Conservation (phyloP, 2,113 vertebrate genomes). For the Rostratula benghalensis region DNA sequence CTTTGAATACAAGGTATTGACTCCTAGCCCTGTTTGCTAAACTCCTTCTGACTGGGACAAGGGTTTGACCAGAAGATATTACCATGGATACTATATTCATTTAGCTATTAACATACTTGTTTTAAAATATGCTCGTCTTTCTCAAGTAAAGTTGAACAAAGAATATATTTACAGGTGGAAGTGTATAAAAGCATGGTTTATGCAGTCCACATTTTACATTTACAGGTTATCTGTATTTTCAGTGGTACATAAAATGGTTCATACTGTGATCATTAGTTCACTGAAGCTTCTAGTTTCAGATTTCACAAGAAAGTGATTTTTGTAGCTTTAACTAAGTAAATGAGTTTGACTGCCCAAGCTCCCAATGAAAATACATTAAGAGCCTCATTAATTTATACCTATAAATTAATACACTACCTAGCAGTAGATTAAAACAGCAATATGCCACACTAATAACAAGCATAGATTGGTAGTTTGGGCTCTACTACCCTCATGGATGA, state of each 20-base stretch:
- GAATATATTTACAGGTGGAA: constrained; percentile 39
- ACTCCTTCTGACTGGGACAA: not conserved
- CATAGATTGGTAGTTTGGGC: constrained; percentile 59
- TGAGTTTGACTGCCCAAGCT: constrained; percentile 80
- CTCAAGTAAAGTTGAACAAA: constrained; percentile 23
- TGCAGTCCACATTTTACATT: constrained; percentile 70
- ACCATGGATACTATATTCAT: not conserved
- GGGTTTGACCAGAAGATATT: not conserved
- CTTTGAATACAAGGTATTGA: not conserved
- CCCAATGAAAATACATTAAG: constrained; percentile 81
- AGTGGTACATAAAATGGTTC: constrained; percentile 74
- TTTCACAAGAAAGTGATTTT: constrained; percentile 81
- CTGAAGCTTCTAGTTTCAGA: constrained; percentile 76
- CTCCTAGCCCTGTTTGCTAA: not conserved
- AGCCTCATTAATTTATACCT: constrained; percentile 80
- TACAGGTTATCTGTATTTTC: constrained; percentile 74
- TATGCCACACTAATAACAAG: constrained; percentile 62
- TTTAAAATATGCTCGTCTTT: constrained; percentile 6
- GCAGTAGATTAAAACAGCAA: constrained; percentile 71
- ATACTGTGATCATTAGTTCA: constrained; percentile 75
- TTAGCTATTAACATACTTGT: not conserved
- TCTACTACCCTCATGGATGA: constrained; percentile 7
- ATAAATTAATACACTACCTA: constrained; percentile 68
- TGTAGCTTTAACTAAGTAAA: constrained; percentile 78
- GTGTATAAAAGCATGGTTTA: constrained; percentile 63